Base-by-base conservation (phyloP, 2,113 vertebrate species). In the Anser cygnoides region DNA sequence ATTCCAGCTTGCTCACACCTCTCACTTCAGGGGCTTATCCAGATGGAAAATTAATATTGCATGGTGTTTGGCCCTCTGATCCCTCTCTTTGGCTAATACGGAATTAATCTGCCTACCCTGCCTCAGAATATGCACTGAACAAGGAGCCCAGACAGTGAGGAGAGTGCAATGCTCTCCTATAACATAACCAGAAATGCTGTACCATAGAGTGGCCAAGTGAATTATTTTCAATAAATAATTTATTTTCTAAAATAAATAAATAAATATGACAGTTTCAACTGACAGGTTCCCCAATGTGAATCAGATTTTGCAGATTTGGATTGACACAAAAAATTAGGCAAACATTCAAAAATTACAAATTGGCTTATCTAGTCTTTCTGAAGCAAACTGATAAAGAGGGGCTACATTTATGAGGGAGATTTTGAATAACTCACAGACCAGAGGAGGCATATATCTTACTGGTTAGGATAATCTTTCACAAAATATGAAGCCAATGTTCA, bases 21-120 rank as follows among this genome's bases (percentile, higher is more conserved):
- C 39, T 61, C 16, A 39, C 35, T 82, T 44, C 50, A 87, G 23
- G 23, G 62, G 29, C 19, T 62, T 66, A 82, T 46, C 37, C 28
- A 78, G 66, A 63, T 26, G 25, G 37, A 87, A 82, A 87, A 87
- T 62, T 89, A 94, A 52, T 94, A 87, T 73, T 92, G 22, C 10
- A 11, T n/a, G 44, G 5, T 84, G n/a, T 62, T 91, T 91, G 59
- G 10, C 35, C 25, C 16, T 91, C 95, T 87, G n/a, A 81, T 68
- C 22, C 68, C n/a, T 16, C 67, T 55, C 37, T 75, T 75, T 66
- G 61, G 41, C 28, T 92, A 89, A 90, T 37, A 74, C 12, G 12
- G 46, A 90, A 73, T 66, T 91, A 46, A 84, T 65, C 70, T 73
- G 21, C 39, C 33, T 68, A 65, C 6, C 20, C 78, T 84, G 25